phyloP scores from a whole-genome alignment of 2,888 invertebrate genomes.

The Bombyx huttoni region DNA sequence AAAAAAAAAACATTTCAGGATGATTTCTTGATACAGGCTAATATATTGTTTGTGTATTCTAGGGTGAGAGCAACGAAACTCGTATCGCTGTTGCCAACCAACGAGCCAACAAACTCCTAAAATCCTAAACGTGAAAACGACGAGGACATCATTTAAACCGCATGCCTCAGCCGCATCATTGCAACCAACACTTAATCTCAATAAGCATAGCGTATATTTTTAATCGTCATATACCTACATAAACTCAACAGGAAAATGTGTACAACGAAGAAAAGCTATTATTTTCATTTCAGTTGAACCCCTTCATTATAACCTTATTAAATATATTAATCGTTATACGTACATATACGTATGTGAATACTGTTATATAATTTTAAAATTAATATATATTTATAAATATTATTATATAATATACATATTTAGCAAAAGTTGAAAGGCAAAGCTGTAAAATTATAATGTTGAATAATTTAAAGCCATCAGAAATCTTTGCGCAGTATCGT shows the following conservation, averaged over 20 bases:
- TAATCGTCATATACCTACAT: background rate
- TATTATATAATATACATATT: too few species aligned
- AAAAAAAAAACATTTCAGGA: too few species aligned
- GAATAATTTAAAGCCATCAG: background rate
- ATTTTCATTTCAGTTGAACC: background rate
- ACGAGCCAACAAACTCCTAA: slow-evolving; percentile 90
- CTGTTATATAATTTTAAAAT: background rate
- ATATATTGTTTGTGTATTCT: slow-evolving; percentile 19
- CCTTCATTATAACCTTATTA: background rate
- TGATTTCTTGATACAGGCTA: too few species aligned
- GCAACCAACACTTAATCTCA: background rate
- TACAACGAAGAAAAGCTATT: background rate
- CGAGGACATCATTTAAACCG: background rate
- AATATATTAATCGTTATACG: background rate
- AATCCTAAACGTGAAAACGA: slow-evolving; percentile 60
- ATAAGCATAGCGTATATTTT: background rate
- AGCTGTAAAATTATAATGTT: background rate
- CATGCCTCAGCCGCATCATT: background rate
- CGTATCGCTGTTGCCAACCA: slow-evolving; percentile 93
- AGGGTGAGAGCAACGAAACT: slow-evolving; percentile 89
- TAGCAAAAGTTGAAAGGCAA: background rate
- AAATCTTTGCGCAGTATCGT: too few species aligned
- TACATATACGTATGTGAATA: background rate
- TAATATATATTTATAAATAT: background rate
- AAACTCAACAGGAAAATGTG: background rate